Percentiles rank a stretch among this genome's conserved stretches.
Conservation (phyloP, 1,140 invertebrate species). For the Sipha flava region DNA sequence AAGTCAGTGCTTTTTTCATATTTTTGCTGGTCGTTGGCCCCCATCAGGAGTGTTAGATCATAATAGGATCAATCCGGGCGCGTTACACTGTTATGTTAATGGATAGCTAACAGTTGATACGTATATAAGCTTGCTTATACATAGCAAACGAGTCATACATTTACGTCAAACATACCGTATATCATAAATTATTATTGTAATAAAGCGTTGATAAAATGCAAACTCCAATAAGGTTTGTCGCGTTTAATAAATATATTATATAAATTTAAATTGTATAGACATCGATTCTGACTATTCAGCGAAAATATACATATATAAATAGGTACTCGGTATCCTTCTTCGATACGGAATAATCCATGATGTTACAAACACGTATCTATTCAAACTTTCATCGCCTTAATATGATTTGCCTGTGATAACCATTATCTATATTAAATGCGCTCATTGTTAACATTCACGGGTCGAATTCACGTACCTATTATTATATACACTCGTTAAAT, state of each 20-base stretch:
- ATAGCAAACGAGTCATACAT: background rate
- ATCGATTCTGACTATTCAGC: no score
- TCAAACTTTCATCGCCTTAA: no score
- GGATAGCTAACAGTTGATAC: background rate
- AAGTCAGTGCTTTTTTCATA: background rate
- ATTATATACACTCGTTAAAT: no score
- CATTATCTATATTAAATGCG: no score
- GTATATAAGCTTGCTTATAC: background rate
- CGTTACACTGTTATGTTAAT: background rate
- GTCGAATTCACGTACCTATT: no score
- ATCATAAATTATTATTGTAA: constrained; percentile 12
- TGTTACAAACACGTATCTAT: no score
- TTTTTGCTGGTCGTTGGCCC: constrained; percentile 21
- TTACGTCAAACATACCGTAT: background rate
- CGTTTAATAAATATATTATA: background rate
- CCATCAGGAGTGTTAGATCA: background rate
- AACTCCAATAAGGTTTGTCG: background rate
- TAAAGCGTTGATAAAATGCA: background rate
- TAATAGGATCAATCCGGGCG: background rate
- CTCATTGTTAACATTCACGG: no score
- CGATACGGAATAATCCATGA: no score
- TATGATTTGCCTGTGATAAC: no score
- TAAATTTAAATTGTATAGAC: background rate
- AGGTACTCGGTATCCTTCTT: no score
- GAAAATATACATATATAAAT: no score